Conservation (phyloP, 2,113 vertebrate species). For the Xyliphius kryptos region DNA sequence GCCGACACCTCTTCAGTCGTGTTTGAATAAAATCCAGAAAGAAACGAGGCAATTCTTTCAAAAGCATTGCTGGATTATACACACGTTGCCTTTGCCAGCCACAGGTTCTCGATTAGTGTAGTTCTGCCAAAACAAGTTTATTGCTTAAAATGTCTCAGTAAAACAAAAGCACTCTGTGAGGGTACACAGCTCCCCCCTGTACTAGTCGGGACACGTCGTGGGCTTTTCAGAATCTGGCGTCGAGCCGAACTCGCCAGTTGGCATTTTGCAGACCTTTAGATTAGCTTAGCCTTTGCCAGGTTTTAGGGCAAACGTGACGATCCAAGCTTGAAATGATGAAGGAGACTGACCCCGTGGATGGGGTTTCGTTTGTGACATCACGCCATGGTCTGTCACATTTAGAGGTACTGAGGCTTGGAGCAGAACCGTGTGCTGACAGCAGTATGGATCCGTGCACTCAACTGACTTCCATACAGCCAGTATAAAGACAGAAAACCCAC, state of each 20-base stretch:
- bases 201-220: too few species aligned
- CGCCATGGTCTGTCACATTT: conserved; percentile 18
- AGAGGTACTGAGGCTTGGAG: not conserved
- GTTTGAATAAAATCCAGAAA: conserved; percentile 23
- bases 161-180: not conserved
- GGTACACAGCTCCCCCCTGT: not conserved
- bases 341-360: not conserved
- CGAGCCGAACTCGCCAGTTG: not conserved
- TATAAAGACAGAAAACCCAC: too few species aligned
- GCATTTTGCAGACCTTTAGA: conserved; percentile 7
- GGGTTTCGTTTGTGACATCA: conserved; percentile 9
- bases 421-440: not conserved
- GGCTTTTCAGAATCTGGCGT: conserved; percentile 36
- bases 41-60: conserved; percentile 3
- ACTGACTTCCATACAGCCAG: too few species aligned
- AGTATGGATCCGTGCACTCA: not conserved
- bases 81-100: conserved; percentile 12
- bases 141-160: not conserved
- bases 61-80: conserved; percentile 19
- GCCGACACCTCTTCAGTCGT: conserved; percentile 4
- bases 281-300: not conserved
- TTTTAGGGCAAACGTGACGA: not conserved
- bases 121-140: not conserved
- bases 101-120: not conserved
- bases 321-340: conserved; percentile 5